Base-by-base conservation (phyloP, 2,888 invertebrate species). In the Cremastinae sp. region DNA sequence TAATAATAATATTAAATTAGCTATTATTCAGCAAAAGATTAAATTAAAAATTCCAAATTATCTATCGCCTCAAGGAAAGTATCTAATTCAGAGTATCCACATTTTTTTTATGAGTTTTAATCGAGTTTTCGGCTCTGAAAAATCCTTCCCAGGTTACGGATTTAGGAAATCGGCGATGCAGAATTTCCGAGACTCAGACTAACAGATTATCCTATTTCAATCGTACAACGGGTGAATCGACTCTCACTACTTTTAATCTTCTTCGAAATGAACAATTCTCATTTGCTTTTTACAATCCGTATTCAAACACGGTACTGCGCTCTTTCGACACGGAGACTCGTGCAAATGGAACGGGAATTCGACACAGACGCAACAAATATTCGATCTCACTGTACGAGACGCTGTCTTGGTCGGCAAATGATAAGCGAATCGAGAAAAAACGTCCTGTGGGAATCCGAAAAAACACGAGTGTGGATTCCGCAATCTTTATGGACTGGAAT, bases 91-190 rank as follows among this genome's bases (percentile, higher is more conserved):
- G 4, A 41, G 41, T 41, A 41, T 28, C 2, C 2, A 28, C 2
- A 41, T 8, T 41, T 39, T 56, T 12, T 37, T 53, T 47, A 55
- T 76, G 4, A 43, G 22, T 62, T 39, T 37, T 28, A 64, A 64
- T 72, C 51, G 66, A 16, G 45, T 51, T 61, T 51, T 68, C 71
- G 22, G 51, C 2, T 10, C 62, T 35, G 28, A 28, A 59, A 65
- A 68, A 78, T 74, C 79, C n/a, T 81, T 71, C 82, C 59, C 78
- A 88, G 88, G 88, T 88, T 64, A 82, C 83, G 69, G 84, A 85
- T 65, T 79, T 85, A 79, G 84, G 85, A 77, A 83, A 82, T 76
- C 81, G 79, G 69, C 81, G 78, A 70, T 82, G 82, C 81, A 82
- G 83, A 81, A 85, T 83, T 72, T 79, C 79, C 49, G 83, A 83